phyloP scores from a whole-genome alignment of 2,888 invertebrate species.

The Troides helena region DNA sequence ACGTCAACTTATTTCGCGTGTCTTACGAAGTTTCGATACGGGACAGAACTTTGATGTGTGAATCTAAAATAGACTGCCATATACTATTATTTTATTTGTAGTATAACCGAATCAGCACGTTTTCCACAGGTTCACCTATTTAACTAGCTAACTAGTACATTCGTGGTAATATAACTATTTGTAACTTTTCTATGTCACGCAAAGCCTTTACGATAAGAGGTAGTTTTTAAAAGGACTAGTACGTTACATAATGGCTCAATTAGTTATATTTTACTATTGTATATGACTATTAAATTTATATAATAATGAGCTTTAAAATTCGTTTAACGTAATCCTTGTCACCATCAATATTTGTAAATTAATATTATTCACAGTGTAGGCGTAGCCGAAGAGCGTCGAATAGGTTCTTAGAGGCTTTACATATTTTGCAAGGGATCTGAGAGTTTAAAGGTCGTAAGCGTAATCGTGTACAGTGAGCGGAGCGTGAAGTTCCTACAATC shows the following conservation, averaged over 20 bases:
- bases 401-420: conserved; percentile 27
- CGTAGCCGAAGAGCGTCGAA: conserved; percentile 19
- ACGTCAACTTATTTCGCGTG: conserved; percentile 28
- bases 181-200: conserved; percentile 26
- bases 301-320: conserved; percentile 23
- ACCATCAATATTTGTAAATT: conserved; percentile 23
- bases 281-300: background rate
- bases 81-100: conserved; percentile 9
- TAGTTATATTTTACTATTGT: conserved; percentile 6
- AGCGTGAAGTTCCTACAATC: conserved; percentile 27
- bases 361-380: conserved; percentile 28
- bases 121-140: background rate
- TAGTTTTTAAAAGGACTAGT: conserved; percentile 1
- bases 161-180: conserved; percentile 20
- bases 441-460: conserved; percentile 21
- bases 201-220: conserved; percentile 12
- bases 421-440: conserved; percentile 21
- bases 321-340: conserved; percentile 15
- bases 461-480: conserved; percentile 26
- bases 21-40: conserved; percentile 24
- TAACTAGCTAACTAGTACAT: conserved; percentile 15
- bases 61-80: conserved; percentile 6
- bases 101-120: conserved; percentile 4
- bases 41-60: conserved; percentile 20
- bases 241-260: conserved; percentile 21